phyloP scores from a whole-genome alignment of 2,797 vertebrate genomes.

The Peromyscus eremicus region DNA sequence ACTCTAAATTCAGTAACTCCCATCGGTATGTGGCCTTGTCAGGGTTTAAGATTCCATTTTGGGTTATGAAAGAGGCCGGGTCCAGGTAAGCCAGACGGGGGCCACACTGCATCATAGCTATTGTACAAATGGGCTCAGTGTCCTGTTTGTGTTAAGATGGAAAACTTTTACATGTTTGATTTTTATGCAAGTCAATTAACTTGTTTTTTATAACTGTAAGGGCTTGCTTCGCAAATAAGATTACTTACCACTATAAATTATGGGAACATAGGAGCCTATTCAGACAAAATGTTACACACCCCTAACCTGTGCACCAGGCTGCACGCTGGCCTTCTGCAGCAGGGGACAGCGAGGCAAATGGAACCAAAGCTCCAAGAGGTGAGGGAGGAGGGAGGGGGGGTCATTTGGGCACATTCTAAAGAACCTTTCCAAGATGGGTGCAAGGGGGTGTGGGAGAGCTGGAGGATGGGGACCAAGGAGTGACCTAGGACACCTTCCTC shows the following conservation, averaged over 20 bases:
- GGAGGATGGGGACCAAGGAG: not conserved
- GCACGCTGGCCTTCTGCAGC: conserved; percentile 87
- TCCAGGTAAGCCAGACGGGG: conserved; percentile 84
- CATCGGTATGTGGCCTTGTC: conserved; percentile 89
- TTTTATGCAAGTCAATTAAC: conserved; percentile 92
- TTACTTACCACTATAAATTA: conserved; percentile 92
- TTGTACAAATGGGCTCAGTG: conserved; percentile 89
- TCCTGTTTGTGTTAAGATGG: conserved; percentile 88
- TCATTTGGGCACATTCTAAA: conserved; percentile 87
- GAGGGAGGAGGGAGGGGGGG: conserved; percentile 66
- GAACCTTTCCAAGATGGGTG: conserved; percentile 82
- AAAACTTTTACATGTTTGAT: conserved; percentile 90
- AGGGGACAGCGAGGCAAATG: conserved; percentile 61
- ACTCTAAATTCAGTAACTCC: conserved; percentile 90
- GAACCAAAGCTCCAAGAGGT: conserved; percentile 38
- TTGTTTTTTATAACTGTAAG: conserved; percentile 90
- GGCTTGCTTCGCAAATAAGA: conserved; percentile 92
- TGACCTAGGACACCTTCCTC: conserved; percentile 53
- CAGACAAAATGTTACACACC: conserved; percentile 90
- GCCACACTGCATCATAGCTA: conserved; percentile 86
- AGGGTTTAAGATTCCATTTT: conserved; percentile 90
- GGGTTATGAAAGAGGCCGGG: conserved; percentile 88
- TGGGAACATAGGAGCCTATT: conserved; percentile 91
- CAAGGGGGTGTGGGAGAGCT: not conserved
- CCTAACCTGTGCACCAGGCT: conserved; percentile 88